Evolutionary conservation across 2,888 invertebrate genomes (phyloP).

Genomic region (Drosophila rubida): DNA sequence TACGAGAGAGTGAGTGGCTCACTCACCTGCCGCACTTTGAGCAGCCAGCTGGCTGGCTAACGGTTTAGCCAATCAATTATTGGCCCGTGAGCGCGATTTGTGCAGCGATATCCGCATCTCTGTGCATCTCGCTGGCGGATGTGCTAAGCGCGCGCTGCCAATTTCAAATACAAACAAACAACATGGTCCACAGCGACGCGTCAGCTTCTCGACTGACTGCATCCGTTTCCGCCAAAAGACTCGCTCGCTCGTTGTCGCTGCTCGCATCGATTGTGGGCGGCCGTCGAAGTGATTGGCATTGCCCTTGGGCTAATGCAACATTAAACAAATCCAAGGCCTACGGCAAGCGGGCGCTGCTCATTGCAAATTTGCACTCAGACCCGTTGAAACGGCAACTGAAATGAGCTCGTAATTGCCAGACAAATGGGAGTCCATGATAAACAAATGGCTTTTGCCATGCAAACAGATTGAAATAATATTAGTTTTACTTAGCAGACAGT

Average conservation of each 20-base stretch:
- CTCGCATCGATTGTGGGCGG: constrained; percentile 23
- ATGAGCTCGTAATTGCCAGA: constrained; percentile 40
- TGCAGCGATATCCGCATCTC: constrained; percentile 16
- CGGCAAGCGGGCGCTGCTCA: constrained; percentile 32
- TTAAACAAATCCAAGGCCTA: constrained; percentile 52
- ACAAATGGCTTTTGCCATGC: constrained; percentile 8
- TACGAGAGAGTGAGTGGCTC: background rate
- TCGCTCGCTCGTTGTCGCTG: background rate
- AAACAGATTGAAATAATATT: constrained; percentile 13
- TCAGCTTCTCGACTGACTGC: constrained; percentile 62
- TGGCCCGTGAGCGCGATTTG: constrained; percentile 62
- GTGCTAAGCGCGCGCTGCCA: constrained; percentile 79
- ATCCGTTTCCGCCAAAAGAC: constrained; percentile 71
- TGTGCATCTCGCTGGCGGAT: constrained; percentile 63
- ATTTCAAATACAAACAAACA: constrained; percentile 80
- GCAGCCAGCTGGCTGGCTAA: constrained; percentile 75
- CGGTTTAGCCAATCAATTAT: constrained; percentile 82
- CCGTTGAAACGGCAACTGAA: constrained; percentile 43
- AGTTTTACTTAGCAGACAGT: constrained; percentile 14
- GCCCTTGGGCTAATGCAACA: constrained; percentile 63
- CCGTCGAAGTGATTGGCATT: constrained; percentile 44
- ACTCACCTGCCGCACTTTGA: constrained; percentile 67
- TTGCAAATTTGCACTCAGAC: constrained; percentile 34
- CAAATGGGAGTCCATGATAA: constrained; percentile 16
- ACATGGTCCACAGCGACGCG: constrained; percentile 58